Conservation (phyloP, 1,140 invertebrate species). For the Neotoxoptera formosana region DNA sequence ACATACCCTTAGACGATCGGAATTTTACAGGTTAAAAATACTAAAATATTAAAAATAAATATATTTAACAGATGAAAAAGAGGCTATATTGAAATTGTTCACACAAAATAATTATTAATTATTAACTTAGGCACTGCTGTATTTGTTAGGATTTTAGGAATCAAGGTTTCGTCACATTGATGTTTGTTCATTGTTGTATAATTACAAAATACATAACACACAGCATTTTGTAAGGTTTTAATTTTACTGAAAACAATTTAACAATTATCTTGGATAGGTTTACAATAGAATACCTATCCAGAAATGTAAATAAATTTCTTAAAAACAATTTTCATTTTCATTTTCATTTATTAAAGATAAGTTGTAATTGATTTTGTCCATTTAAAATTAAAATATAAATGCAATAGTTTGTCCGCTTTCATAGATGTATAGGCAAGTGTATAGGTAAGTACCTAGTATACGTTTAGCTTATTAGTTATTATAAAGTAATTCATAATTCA, state of each 20-base stretch:
- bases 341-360: background rate
- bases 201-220: background rate
- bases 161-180: background rate
- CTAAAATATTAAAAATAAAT: background rate
- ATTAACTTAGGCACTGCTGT: too few species aligned
- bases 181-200: background rate
- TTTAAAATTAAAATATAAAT: slow-evolving; percentile 22
- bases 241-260: background rate
- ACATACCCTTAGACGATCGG: background rate
- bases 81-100: background rate
- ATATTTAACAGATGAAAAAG: background rate
- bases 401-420: background rate
- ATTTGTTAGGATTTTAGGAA: too few species aligned
- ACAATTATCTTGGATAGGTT: background rate
- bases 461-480: background rate
- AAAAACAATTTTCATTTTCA: background rate
- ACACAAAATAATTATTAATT: too few species aligned
- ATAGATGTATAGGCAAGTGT: background rate
- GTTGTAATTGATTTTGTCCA: background rate
- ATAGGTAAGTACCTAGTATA: background rate
- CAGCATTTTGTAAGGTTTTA: background rate
- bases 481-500: background rate
- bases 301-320: background rate
- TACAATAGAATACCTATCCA: background rate
- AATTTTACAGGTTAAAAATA: background rate